These are phyloP conservation scores for Pseudomyrmex pallidus DNA, from an alignment of 1,140 invertebrate species.

Conservation along the genomic window DNA sequence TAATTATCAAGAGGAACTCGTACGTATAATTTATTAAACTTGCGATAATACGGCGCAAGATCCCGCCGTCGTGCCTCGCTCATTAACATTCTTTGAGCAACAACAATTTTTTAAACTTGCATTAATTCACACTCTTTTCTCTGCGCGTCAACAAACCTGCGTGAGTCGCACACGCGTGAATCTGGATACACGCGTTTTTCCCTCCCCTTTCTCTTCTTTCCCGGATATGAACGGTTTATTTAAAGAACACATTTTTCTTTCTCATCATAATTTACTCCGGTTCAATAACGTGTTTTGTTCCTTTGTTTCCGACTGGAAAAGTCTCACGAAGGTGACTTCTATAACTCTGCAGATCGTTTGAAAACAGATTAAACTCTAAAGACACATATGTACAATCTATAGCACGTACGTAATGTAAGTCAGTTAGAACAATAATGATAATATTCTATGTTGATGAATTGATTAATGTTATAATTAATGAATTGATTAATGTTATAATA, in stretches of 20 bases:
- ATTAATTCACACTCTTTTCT: slow-evolving; percentile 18
- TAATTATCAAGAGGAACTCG: not conserved
- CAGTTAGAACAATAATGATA: not conserved
- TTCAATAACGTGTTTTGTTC: not conserved
- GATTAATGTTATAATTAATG: not conserved
- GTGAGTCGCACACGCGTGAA: not conserved
- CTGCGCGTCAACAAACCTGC: not conserved
- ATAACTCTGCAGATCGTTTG: slow-evolving; percentile 11
- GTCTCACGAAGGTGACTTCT: not conserved
- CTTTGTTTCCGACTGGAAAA: slow-evolving; percentile 17
- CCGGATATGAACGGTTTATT: not conserved
- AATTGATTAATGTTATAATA: not conserved
- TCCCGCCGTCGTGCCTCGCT: not conserved
- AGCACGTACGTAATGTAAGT: not conserved
- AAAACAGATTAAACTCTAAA: slow-evolving; percentile 22
- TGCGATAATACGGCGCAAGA: not conserved
- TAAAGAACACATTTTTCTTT: slow-evolving; percentile 23
- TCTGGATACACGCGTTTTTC: not conserved
- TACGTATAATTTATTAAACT: slow-evolving; percentile 14
- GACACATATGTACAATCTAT: not conserved
- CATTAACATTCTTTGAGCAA: not conserved
- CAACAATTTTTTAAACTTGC: not conserved
- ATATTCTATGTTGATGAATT: slow-evolving; percentile 8
- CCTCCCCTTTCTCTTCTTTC: not conserved
- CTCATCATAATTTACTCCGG: slow-evolving; percentile 25